Evolutionary conservation across 1,140 invertebrate genomes (phyloP).

Genomic region (Araneus ventricosus): DNA sequence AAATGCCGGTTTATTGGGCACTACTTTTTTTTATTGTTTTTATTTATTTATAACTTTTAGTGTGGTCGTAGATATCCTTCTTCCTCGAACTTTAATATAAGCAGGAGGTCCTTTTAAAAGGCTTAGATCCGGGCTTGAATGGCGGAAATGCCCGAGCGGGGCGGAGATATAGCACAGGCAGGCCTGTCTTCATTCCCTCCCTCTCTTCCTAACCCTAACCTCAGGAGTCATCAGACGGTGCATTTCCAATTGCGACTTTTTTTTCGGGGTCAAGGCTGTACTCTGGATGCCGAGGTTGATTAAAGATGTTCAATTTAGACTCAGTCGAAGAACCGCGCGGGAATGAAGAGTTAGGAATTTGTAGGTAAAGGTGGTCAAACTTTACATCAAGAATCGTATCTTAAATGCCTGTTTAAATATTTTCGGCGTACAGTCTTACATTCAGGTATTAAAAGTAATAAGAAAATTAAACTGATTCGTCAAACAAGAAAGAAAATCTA

Average conservation of each 20-base stretch:
- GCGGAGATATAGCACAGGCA: conserved; percentile 59
- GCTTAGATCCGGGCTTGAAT: conserved; percentile 38
- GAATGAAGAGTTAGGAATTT: background rate
- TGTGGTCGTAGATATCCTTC: background rate
- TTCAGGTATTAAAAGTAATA: background rate
- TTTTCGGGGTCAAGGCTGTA: conserved; percentile 65
- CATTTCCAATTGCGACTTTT: conserved; percentile 60
- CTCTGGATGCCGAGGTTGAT: conserved; percentile 35
- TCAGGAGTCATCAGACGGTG: conserved; percentile 49
- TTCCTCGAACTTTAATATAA: conserved; percentile 62
- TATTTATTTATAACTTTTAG: conserved; percentile 41
- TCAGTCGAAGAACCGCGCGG: background rate
- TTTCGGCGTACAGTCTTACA: background rate
- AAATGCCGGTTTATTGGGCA: conserved; percentile 45
- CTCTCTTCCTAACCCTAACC: conserved; percentile 7
- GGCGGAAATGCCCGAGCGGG: conserved; percentile 62
- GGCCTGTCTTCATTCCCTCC: background rate
- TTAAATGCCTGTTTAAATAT: background rate
- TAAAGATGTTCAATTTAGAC: conserved; percentile 10
- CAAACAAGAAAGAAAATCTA: background rate
- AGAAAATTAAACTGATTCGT: background rate
- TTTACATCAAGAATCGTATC: background rate
- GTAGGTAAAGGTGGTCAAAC: background rate
- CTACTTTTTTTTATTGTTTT: conserved; percentile 34
- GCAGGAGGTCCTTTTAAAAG: conserved; percentile 46